phyloP scores from a whole-genome alignment of 2,797 vertebrate genomes.

The Morelia viridis region DNA sequence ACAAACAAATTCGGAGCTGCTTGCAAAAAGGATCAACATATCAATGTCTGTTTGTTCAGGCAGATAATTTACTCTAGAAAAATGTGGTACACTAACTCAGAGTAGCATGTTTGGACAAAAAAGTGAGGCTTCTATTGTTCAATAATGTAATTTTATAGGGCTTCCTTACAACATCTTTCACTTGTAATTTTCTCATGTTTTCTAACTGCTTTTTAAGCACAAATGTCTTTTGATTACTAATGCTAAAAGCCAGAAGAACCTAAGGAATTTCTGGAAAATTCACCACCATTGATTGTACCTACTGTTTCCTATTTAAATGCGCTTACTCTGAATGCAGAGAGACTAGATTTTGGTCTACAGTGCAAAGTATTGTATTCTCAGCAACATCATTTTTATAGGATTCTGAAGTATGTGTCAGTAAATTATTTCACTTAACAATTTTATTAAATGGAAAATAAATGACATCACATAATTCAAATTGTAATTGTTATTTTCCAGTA shows the following conservation, averaged over 20 bases:
- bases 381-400: neutral
- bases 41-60: neutral
- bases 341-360: neutral
- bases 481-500: neutral
- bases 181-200: neutral
- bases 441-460: neutral
- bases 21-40: neutral
- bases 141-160: neutral
- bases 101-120: neutral
- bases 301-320: neutral
- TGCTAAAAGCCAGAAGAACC: neutral
- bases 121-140: neutral
- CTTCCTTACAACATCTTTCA: neutral
- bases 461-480: neutral
- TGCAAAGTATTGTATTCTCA: neutral
- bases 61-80: neutral
- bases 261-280: neutral
- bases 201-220: neutral
- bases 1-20: neutral
- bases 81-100: neutral
- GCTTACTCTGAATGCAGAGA: slow-evolving; percentile 1
- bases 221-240: neutral
- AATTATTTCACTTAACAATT: neutral
- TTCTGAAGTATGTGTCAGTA: neutral
- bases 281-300: neutral